These are phyloP conservation scores for Leucophora obtusa DNA, from an alignment of 2,888 invertebrate species.

Conservation along the genomic window DNA sequence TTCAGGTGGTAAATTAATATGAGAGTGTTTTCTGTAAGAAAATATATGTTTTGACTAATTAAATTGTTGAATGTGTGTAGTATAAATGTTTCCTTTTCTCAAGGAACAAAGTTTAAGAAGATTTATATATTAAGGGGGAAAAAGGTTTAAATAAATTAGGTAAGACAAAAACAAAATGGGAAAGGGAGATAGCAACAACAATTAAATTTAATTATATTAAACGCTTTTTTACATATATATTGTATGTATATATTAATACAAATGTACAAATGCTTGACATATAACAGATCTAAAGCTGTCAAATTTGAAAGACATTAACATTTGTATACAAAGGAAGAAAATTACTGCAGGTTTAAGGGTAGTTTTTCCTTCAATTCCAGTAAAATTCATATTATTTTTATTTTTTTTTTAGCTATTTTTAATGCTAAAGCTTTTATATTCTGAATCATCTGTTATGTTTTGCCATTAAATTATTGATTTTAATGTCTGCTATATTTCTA, in stretches of 20 bases:
- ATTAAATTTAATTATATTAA: conserved; percentile 52
- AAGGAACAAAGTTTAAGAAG: conserved; percentile 24
- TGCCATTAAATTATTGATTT: conserved; percentile 31
- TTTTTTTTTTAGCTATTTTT: background rate
- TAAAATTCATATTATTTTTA: background rate
- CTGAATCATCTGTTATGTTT: no score
- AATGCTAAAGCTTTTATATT: no score
- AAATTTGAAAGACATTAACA: conserved; percentile 46
- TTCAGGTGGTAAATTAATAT: conserved; percentile 61
- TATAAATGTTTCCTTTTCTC: background rate
- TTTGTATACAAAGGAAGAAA: conserved; percentile 20
- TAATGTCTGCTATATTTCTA: background rate
- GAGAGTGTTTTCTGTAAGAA: conserved; percentile 34
- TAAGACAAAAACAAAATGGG: background rate
- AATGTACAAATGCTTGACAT: conserved; percentile 32
- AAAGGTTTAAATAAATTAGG: background rate
- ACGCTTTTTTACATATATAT: conserved; percentile 20
- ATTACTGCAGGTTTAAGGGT: conserved; percentile 27
- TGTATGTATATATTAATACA: background rate
- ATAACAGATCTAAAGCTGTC: conserved; percentile 53
- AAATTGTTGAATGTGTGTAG: conserved; percentile 52
- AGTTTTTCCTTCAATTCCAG: conserved; percentile 8
- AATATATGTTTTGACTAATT: conserved; percentile 63
- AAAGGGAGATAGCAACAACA: conserved; percentile 26
- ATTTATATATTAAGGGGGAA: conserved; percentile 40